These are phyloP conservation scores for Lagodon rhomboides DNA, from an alignment of 2,797 vertebrate species.

Conservation along the genomic window DNA sequence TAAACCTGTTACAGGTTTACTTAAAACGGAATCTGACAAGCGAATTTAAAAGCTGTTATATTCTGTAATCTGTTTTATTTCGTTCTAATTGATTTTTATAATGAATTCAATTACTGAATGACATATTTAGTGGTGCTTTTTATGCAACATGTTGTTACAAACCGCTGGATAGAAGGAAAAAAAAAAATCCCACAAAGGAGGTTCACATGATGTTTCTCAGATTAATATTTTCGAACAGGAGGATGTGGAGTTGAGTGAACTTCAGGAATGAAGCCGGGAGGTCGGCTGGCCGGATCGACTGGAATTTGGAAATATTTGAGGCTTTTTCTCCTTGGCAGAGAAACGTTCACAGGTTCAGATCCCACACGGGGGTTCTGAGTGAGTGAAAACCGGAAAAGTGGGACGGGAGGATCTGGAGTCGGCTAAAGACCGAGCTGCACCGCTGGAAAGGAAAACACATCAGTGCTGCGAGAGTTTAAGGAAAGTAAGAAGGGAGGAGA, in stretches of 20 bases:
- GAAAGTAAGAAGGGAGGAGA: constrained; percentile 5
- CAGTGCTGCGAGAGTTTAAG: constrained; percentile 21
- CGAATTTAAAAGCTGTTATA: no score
- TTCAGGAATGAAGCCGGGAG: constrained; percentile 21
- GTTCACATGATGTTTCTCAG: neutral
- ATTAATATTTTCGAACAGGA: neutral
- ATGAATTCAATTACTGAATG: neutral
- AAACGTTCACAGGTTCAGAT: constrained; percentile 57
- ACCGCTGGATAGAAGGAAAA: no score
- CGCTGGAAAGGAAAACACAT: constrained; percentile 64
- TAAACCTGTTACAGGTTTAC: no score
- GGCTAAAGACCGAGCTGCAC: constrained; percentile 33
- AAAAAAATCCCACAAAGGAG: no score
- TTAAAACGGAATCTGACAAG: no score
- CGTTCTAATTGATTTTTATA: no score
- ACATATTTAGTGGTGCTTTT: no score
- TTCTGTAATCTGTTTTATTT: no score
- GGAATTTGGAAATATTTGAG: constrained; percentile 56
- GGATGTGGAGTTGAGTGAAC: neutral
- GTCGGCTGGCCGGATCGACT: constrained; percentile 13
- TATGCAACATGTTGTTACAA: no score
- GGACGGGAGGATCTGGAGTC: constrained; percentile 46
- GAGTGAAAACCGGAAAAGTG: constrained; percentile 67
- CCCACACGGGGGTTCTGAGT: constrained; percentile 53
- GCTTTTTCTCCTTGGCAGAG: constrained; percentile 55